Conservation (phyloP, 2,888 invertebrate species). For the Eupithecia tripunctaria region DNA sequence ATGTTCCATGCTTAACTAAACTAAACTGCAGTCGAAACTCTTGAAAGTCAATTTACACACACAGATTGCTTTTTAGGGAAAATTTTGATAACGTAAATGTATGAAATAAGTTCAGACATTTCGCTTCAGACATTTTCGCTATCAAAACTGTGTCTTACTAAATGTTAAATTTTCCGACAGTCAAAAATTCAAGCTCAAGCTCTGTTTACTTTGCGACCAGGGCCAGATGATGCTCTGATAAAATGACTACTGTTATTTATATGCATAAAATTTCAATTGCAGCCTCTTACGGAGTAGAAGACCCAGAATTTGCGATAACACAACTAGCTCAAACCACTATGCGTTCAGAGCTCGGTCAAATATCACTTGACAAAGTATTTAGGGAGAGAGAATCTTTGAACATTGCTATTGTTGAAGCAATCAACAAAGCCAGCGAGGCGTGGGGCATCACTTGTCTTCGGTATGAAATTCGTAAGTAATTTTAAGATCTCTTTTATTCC, state of each 20-base stretch:
- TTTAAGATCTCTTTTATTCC: not conserved
- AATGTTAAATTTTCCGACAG: too few relatives aligned
- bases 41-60: too few relatives aligned
- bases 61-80: too few relatives aligned
- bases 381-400: conserved; percentile 98
- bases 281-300: conserved; percentile 99
- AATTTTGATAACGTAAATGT: too few relatives aligned
- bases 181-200: not conserved
- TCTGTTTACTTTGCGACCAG: not conserved
- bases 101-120: too few relatives aligned
- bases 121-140: too few relatives aligned
- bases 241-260: not conserved
- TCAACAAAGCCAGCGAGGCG: conserved; percentile 98
- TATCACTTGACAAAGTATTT: conserved; percentile 98
- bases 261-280: conserved; percentile 41
- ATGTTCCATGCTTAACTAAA: too few relatives aligned
- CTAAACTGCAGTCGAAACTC: too few relatives aligned
- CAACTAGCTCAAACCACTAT: conserved; percentile 99
- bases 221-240: not conserved
- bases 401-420: conserved; percentile 96
- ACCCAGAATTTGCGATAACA: conserved; percentile 99
- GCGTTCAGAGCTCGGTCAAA: conserved; percentile 99
- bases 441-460: conserved; percentile 99
- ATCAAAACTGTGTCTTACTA: too few relatives aligned
- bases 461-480: conserved; percentile 82